These are phyloP conservation scores for Phoenoteleia sp. DNA, from an alignment of 2,888 invertebrate genomes.

Conservation along the genomic window DNA sequence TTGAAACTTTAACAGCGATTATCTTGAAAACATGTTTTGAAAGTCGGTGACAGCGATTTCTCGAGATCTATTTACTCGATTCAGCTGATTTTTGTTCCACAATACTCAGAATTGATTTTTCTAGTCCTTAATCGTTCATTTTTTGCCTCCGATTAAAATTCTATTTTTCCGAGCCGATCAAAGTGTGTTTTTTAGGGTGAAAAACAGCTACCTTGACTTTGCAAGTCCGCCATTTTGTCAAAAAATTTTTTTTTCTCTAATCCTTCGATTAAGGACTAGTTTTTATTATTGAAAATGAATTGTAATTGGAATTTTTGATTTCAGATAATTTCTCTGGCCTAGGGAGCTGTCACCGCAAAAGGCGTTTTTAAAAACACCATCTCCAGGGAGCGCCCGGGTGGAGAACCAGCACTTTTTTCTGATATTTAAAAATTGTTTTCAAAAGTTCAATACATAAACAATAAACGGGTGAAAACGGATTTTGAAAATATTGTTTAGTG, in stretches of 20 bases:
- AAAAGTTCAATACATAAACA: too few species aligned
- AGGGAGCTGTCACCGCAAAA: background rate
- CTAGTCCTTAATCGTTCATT: background rate
- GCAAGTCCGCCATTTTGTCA: constrained; percentile 4
- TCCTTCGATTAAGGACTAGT: background rate
- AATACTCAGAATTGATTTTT: background rate
- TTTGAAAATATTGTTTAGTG: too few species aligned
- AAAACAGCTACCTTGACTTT: background rate
- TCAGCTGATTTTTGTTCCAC: constrained; percentile 8
- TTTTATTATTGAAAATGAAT: too few species aligned
- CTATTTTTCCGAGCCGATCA: background rate
- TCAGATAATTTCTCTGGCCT: too few species aligned
- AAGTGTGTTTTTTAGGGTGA: background rate
- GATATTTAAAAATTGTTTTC: too few species aligned
- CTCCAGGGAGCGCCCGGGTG: background rate
- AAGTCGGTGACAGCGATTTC: constrained; percentile 19
- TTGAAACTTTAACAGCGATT: constrained; percentile 38
- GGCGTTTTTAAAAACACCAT: background rate
- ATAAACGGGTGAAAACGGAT: too few species aligned
- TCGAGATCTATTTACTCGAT: constrained; percentile 6
- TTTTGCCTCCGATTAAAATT: constrained; percentile 6
- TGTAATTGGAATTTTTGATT: too few species aligned
- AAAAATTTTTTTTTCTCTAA: background rate
- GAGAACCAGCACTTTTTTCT: too few species aligned
- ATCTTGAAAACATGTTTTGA: constrained; percentile 29